Conservation (phyloP, 2,888 invertebrate genomes). For the Bellardia bayeri region DNA sequence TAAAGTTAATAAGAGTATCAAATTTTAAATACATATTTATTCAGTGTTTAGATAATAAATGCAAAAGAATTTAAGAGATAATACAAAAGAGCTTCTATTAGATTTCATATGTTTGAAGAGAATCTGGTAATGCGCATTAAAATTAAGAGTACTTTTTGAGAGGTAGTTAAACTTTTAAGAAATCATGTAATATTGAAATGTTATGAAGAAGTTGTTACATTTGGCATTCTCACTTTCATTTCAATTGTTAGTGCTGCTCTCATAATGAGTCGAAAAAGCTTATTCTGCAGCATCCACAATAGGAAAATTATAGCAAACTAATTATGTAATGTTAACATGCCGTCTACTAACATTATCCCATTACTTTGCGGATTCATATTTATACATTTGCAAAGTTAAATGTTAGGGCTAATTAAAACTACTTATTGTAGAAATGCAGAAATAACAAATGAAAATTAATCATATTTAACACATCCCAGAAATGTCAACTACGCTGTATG, state of each 20-base stretch:
- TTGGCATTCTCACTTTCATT: too few species aligned
- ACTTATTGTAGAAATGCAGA: too few species aligned
- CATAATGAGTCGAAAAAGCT: not conserved
- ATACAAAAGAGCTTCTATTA: not conserved
- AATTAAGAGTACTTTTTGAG: constrained; percentile 19
- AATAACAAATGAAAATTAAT: too few species aligned
- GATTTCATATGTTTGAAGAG: not conserved
- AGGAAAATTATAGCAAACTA: constrained; percentile 29
- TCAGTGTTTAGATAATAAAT: not conserved
- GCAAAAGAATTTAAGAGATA: not conserved
- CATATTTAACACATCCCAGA: too few species aligned
- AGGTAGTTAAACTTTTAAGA: too few species aligned
- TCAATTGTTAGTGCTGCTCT: not conserved
- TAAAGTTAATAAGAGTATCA: constrained; percentile 17
- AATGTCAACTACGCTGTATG: too few species aligned
- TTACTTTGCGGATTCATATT: not conserved
- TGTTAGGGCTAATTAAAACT: too few species aligned
- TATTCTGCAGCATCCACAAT: constrained; percentile 34
- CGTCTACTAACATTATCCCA: not conserved
- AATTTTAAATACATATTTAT: not conserved
- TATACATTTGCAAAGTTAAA: not conserved
- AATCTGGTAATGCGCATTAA: constrained; percentile 25
- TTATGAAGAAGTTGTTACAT: too few species aligned
- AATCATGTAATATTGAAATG: too few species aligned
- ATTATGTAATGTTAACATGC: not conserved